phyloP scores from a whole-genome alignment of 2,888 invertebrate genomes.

The Acanthosoma haemorrhoidale region DNA sequence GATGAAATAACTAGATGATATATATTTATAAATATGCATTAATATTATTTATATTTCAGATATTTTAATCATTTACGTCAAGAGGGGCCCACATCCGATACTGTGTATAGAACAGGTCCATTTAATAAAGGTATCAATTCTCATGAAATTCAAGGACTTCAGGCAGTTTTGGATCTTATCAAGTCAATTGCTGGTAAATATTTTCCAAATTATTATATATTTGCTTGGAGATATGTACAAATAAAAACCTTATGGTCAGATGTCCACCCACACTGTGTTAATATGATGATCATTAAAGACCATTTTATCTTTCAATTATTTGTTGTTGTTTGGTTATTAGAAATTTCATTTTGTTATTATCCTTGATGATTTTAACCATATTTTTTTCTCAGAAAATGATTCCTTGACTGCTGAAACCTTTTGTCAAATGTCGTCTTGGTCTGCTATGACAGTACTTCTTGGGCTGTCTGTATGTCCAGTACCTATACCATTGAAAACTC shows the following conservation, averaged over 20 bases:
- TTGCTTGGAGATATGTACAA: no score
- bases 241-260: no score
- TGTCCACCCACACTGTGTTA: no score
- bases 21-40: background rate
- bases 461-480: slow-evolving; percentile 82
- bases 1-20: background rate
- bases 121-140: slow-evolving; percentile 64
- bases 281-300: no score
- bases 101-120: slow-evolving; percentile 54
- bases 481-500: slow-evolving; percentile 77
- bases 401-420: slow-evolving; percentile 73
- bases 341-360: no score
- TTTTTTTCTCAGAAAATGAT: slow-evolving; percentile 54
- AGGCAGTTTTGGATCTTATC: slow-evolving; percentile 72
- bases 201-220: background rate
- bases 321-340: background rate
- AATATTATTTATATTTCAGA: slow-evolving; percentile 40
- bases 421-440: slow-evolving; percentile 85
- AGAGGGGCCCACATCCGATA: slow-evolving; percentile 57
- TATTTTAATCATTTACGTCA: slow-evolving; percentile 51
- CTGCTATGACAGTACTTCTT: slow-evolving; percentile 70
- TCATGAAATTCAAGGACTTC: slow-evolving; percentile 77
- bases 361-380: no score
- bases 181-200: slow-evolving; percentile 60
- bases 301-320: background rate